phyloP scores from a whole-genome alignment of 2,113 vertebrate species.

The Zapus hudsonius region DNA sequence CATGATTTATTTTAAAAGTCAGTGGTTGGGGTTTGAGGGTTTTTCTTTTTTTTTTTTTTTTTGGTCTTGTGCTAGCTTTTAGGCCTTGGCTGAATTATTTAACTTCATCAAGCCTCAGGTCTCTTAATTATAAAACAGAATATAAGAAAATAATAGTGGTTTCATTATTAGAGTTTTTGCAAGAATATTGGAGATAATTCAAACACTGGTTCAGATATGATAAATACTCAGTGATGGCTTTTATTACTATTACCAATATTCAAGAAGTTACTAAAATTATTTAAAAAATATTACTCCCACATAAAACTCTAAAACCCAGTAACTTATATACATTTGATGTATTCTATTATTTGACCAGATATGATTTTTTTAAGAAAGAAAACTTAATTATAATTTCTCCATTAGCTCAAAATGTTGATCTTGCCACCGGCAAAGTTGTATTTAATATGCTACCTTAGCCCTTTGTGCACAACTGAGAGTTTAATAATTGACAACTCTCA shows the following conservation, averaged over 20 bases:
- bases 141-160: background rate
- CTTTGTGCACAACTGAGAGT: background rate
- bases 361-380: constrained; percentile 3
- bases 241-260: background rate
- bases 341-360: background rate
- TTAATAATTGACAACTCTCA: background rate
- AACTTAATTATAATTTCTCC: background rate
- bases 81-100: background rate
- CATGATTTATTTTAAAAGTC: background rate
- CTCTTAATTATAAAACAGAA: constrained; percentile 31
- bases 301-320: background rate
- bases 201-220: background rate
- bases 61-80: background rate
- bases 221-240: background rate
- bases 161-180: background rate
- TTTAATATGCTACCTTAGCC: background rate
- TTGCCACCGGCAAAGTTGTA: background rate
- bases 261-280: background rate
- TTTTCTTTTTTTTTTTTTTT: no score
- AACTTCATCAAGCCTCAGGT: background rate
- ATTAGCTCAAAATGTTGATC: constrained; percentile 22
- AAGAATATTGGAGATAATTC: background rate
- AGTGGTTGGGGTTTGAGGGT: background rate
- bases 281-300: background rate
- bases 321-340: background rate